Conservation (phyloP, 2,113 vertebrate species). For the Bettongia penicillata region DNA sequence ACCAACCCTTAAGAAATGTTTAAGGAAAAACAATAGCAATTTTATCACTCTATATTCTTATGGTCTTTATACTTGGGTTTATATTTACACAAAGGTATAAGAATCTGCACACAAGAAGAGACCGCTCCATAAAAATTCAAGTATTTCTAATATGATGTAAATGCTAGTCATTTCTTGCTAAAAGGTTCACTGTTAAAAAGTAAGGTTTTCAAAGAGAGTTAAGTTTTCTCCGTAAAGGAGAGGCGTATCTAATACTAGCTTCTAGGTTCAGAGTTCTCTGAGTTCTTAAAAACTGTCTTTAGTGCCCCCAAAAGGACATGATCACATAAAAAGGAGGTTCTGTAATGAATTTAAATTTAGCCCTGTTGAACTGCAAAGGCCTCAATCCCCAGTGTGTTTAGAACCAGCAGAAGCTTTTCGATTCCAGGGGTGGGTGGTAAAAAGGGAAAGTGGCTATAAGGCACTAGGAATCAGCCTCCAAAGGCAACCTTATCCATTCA, state of each 20-base stretch:
- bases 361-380: background rate
- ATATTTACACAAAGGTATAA: background rate
- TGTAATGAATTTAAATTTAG: background rate
- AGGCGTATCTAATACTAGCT: background rate
- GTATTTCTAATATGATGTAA: background rate
- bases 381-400: background rate
- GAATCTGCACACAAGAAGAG: background rate
- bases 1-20: background rate
- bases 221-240: background rate
- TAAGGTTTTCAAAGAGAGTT: background rate
- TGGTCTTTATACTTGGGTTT: accelerated
- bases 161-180: background rate
- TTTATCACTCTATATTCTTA: background rate
- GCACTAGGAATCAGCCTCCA: background rate
- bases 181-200: background rate
- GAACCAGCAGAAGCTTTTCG: background rate
- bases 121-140: background rate
- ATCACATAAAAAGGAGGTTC: background rate
- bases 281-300: background rate
- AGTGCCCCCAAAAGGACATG: background rate
- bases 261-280: background rate
- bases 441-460: background rate
- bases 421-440: background rate
- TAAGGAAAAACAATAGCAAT: background rate
- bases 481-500: background rate